Evolutionary conservation across 92 coral and sea anemone species (phyloP).

Genomic region (Heliopora coerulea): DNA sequence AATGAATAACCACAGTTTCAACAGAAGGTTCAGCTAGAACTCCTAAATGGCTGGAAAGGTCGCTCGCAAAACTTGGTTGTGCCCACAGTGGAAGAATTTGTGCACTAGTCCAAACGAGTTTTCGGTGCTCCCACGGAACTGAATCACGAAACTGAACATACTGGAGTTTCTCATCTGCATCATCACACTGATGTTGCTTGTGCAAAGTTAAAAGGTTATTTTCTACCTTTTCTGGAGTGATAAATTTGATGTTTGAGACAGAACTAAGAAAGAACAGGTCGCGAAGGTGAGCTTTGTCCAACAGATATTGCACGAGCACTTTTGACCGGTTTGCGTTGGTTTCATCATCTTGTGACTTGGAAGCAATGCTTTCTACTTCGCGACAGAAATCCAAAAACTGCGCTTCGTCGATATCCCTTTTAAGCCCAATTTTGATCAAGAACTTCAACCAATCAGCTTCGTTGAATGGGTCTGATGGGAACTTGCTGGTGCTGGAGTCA

Average conservation of each 20-base stretch:
- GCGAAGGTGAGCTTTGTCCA: neutral
- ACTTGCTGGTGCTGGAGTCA: neutral
- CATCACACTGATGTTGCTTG: conserved; percentile 45
- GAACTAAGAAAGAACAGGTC: neutral
- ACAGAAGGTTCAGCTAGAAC: conserved; percentile 69
- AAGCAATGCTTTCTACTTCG: conserved; percentile 2
- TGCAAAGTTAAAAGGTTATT: neutral
- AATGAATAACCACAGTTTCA: conserved; percentile 80
- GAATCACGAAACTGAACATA: conserved; percentile 28
- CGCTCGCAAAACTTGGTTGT: conserved; percentile 55
- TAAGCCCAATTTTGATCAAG: conserved; percentile 27
- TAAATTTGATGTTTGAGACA: neutral
- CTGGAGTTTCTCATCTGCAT: conserved; percentile 16
- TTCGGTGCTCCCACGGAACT: conserved; percentile 12
- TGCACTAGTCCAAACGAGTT: conserved; percentile 71
- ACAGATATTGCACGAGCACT: conserved; percentile 30
- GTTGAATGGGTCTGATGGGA: conserved; percentile 22
- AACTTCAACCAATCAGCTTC: conserved; percentile 2
- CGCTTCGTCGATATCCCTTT: conserved; percentile 1
- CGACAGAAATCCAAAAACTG: neutral
- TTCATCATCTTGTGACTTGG: conserved; percentile 20
- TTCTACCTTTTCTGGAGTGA: conserved; percentile 19
- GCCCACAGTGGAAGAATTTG: conserved; percentile 91
- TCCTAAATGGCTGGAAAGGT: conserved; percentile 62
- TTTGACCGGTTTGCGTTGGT: conserved; percentile 5